These are phyloP conservation scores for Sorex araneus DNA, from an alignment of 2,113 vertebrate genomes.

Conservation along the genomic window DNA sequence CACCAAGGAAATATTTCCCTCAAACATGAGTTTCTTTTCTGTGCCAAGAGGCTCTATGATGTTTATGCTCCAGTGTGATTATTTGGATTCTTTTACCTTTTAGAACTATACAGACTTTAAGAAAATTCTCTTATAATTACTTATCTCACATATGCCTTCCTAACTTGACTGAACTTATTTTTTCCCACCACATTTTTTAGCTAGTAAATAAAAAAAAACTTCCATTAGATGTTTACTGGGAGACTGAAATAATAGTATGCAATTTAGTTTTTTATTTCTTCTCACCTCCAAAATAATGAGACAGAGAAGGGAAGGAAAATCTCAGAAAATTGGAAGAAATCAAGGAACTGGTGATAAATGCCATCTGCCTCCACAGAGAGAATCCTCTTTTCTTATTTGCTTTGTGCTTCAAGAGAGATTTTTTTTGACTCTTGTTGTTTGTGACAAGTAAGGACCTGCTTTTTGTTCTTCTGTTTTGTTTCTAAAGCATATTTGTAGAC, in stretches of 20 bases:
- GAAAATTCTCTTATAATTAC: neutral
- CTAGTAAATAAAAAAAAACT: slow-evolving; percentile 17
- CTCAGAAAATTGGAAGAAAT: neutral
- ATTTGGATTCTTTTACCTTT: neutral
- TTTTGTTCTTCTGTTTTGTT: slow-evolving; percentile 22
- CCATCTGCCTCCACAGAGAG: neutral
- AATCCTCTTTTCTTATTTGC: slow-evolving; percentile 45
- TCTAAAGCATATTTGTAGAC: slow-evolving; percentile 50
- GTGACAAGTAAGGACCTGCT: slow-evolving; percentile 54
- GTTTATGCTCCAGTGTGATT: neutral
- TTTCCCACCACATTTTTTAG: neutral
- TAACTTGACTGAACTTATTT: neutral
- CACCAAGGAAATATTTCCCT: neutral
- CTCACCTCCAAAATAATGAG: slow-evolving; percentile 15
- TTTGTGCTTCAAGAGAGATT: slow-evolving; percentile 30
- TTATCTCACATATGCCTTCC: slow-evolving; percentile 13
- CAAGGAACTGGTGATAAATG: neutral
- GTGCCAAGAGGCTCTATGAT: neutral
- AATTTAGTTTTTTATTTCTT: slow-evolving; percentile 29
- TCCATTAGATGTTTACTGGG: slow-evolving; percentile 1
- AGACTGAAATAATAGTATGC: slow-evolving; percentile 20
- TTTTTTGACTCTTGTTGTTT: slow-evolving; percentile 1
- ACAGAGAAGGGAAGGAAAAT: neutral
- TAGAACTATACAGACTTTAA: neutral
- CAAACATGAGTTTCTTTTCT: neutral